These are phyloP conservation scores for Palythoa grandiflora DNA, from an alignment of 92 coral and sea anemone genomes.

Conservation along the genomic window DNA sequence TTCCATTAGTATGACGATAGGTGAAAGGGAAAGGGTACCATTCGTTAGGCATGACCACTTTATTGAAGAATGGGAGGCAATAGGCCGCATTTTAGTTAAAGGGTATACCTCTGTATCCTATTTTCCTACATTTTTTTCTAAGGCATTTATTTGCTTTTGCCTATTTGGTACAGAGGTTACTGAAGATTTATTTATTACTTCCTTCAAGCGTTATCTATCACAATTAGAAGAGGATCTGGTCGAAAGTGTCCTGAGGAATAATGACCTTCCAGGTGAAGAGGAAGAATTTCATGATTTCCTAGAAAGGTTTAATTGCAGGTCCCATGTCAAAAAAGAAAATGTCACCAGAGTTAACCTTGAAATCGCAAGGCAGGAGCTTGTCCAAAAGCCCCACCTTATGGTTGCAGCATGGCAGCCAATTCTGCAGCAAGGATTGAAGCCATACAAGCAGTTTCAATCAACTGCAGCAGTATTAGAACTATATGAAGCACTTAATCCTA, in stretches of 20 bases:
- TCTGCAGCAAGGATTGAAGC: constrained; percentile 26
- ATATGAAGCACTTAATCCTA: constrained; percentile 24
- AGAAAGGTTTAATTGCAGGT: constrained; percentile 25
- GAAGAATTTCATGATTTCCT: constrained; percentile 24
- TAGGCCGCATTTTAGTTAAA: constrained; percentile 49
- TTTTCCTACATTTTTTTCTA: constrained; percentile 41
- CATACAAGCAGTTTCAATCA: constrained; percentile 30
- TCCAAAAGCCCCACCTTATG: constrained; percentile 58
- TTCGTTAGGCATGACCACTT: constrained; percentile 59
- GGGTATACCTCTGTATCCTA: constrained; percentile 42
- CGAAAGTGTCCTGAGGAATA: neutral
- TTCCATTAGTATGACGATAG: constrained; percentile 51
- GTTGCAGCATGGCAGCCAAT: constrained; percentile 51
- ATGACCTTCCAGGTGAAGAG: constrained; percentile 25
- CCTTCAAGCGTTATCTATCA: constrained; percentile 32
- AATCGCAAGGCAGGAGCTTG: constrained; percentile 47
- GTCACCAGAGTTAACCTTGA: constrained; percentile 23
- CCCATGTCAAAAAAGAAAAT: constrained; percentile 4
- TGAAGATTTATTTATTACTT: constrained; percentile 8
- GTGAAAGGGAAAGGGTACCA: constrained; percentile 62
- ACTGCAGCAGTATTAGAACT: neutral
- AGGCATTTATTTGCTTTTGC: constrained; percentile 64
- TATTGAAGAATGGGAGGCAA: constrained; percentile 55
- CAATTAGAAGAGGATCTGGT: constrained; percentile 38
- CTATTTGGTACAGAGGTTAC: constrained; percentile 64